These are phyloP conservation scores for Tokudaia tokunoshimensis DNA, from an alignment of 2,797 vertebrate species.

Conservation along the genomic window DNA sequence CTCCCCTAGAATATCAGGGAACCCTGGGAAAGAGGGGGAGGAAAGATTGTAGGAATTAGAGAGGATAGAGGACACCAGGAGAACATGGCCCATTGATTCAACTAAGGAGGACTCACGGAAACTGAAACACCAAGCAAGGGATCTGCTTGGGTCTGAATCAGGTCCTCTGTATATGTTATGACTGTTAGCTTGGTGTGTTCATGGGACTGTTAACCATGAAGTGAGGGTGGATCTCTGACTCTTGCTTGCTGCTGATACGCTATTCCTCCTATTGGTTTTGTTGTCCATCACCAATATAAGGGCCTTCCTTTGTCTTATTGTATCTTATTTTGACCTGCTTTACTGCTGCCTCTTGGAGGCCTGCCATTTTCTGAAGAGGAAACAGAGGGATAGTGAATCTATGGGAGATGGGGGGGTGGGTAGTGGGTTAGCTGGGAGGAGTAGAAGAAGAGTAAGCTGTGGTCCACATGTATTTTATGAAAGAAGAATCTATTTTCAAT, in stretches of 20 bases:
- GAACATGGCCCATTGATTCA: background rate
- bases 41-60: background rate
- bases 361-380: background rate
- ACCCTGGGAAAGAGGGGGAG: background rate
- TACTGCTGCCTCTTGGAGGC: background rate
- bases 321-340: too few species aligned
- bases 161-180: background rate
- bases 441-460: background rate
- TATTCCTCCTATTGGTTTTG: background rate
- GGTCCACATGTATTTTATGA: background rate
- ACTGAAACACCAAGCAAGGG: background rate
- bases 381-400: background rate
- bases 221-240: background rate
- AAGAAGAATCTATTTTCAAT: background rate
- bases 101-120: background rate
- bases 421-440: background rate
- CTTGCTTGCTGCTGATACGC: too few species aligned
- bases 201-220: background rate
- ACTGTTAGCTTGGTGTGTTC: background rate
- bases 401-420: too few species aligned
- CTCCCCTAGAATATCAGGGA: background rate
- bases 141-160: background rate
- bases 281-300: background rate
- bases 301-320: background rate
- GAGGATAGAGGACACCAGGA: background rate